A percentile compares a stretch with the other conserved stretches of the same genome.
Evolutionary conservation across 2,797 vertebrate genomes (phyloP).

Genomic region (Melanotaenia pygmaea): DNA sequence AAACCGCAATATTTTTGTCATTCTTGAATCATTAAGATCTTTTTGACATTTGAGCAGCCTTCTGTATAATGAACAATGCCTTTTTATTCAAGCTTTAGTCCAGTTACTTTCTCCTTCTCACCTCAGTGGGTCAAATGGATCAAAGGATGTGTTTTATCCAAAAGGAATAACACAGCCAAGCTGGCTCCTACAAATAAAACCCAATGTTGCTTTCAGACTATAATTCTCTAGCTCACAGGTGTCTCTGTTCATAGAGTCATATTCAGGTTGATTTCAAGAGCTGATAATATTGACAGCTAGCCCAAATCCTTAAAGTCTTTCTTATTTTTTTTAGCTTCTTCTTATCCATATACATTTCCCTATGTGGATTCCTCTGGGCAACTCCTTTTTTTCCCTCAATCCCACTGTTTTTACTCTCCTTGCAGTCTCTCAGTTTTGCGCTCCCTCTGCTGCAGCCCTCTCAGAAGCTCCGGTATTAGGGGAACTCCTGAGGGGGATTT

Average conservation of each 20-base stretch:
- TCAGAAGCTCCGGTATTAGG: conserved; percentile 63
- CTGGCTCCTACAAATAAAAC: conserved; percentile 19
- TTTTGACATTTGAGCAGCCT: conserved; percentile 55
- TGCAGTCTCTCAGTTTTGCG: conserved; percentile 49
- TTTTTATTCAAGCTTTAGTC: conserved; percentile 36
- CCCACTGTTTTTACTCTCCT: conserved; percentile 46
- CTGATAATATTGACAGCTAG: conserved; percentile 60
- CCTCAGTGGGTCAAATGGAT: conserved; percentile 17
- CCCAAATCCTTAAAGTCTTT: conserved; percentile 59
- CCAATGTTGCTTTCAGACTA: conserved; percentile 31
- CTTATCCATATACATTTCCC: conserved; percentile 47
- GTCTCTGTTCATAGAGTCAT: conserved; percentile 30
- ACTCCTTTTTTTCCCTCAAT: conserved; percentile 43
- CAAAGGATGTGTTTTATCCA: neutral
- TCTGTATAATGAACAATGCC: conserved; percentile 25
- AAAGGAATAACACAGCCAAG: conserved; percentile 14
- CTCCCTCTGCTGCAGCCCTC: conserved; percentile 36
- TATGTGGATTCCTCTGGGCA: conserved; percentile 40
- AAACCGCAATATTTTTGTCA: conserved; percentile 71
- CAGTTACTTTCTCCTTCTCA: conserved; percentile 13
- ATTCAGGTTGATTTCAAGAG: conserved; percentile 46
- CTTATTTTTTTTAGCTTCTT: conserved; percentile 35
- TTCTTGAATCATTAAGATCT: conserved; percentile 60
- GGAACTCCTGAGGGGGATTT: conserved; percentile 75
- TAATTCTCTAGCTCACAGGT: conserved; percentile 38